Base-by-base conservation (phyloP, 2,888 invertebrate species). In the Gnatocerus cornutus region DNA sequence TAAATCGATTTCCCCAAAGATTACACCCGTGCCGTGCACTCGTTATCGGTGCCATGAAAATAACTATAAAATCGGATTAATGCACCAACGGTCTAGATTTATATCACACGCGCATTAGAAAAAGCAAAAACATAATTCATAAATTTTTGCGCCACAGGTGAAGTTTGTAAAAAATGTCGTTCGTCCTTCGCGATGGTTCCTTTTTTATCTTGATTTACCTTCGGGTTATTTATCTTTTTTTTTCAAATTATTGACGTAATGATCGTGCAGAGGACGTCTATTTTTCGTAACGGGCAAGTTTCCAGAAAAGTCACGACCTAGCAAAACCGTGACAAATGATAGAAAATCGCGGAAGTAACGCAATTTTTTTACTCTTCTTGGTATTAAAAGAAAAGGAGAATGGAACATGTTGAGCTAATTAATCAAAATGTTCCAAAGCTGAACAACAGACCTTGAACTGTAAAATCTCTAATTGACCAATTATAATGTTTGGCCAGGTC, bases 191-290 rank as follows among this genome's bases (percentile, higher is more conserved):
- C 30, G 52, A 52, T 52, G 12, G 13, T 52, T 52, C 33, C 13
- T 30, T 30, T 52, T 52, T 3, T 10, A 33, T 52, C 10, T 52
- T 52, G 52, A 52, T 52, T 52, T 52, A 52, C 30, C 29, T 13
- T 30, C 8, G 52, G 6, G 30, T 10, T 52, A 52, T 52, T 52
- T 33, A 33, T 52, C n/a, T 52, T 52, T 52, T 52, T 52, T 52
- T 30, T 52, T n/a, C 8, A 33, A 33, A 52, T 21, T 21, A 21
- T 33, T 52, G 52, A 52, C 30, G 52, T 27, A 30, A 52, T n/a
- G 8, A 33, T 13, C 10, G 13, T 12, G 12, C 21, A 13, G 13
- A 50, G 50, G 27, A 27, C 50, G 50, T 21, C 12, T 52, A 33
- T 52, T 52, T 21, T 33, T 33, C 13, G 12, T 12, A 30, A 12